A percentile compares a stretch with the other conserved stretches of the same genome.
Conservation (phyloP, 2,113 vertebrate genomes). For the Vicugna pacos region DNA sequence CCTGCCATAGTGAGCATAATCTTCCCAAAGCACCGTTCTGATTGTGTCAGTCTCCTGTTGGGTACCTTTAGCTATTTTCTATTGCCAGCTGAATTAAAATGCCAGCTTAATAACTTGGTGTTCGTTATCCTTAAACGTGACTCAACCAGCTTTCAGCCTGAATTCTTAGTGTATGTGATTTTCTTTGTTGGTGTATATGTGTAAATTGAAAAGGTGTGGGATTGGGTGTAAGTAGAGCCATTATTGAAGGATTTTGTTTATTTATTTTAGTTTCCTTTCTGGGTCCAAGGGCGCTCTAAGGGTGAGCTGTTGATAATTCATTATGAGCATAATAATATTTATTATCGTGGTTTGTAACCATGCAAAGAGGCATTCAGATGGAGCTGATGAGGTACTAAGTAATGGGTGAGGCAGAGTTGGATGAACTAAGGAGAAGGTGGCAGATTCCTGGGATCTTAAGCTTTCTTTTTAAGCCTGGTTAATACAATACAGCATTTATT, state of each 20-base stretch:
- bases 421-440: neutral
- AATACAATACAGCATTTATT: neutral
- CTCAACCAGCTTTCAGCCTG: constrained; percentile 9
- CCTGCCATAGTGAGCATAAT: neutral
- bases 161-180: neutral
- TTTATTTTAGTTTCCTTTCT: constrained; percentile 61
- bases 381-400: neutral
- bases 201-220: neutral
- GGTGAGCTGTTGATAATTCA: neutral
- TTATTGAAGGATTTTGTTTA: neutral
- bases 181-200: constrained; percentile 20
- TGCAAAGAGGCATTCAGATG: neutral
- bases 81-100: constrained; percentile 19
- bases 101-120: neutral
- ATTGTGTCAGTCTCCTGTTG: neutral
- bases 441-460: neutral
- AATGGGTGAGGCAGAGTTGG: neutral
- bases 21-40: neutral
- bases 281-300: neutral
- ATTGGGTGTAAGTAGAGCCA: neutral
- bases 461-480: neutral
- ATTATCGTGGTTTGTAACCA: neutral
- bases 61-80: neutral
- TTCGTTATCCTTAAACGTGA: constrained; percentile 45
- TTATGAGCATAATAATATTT: neutral